Percentiles rank a stretch among this genome's conserved stretches.
These are phyloP conservation scores for Tortrix viridana DNA, from an alignment of 2,888 invertebrate species.

Conservation along the genomic window DNA sequence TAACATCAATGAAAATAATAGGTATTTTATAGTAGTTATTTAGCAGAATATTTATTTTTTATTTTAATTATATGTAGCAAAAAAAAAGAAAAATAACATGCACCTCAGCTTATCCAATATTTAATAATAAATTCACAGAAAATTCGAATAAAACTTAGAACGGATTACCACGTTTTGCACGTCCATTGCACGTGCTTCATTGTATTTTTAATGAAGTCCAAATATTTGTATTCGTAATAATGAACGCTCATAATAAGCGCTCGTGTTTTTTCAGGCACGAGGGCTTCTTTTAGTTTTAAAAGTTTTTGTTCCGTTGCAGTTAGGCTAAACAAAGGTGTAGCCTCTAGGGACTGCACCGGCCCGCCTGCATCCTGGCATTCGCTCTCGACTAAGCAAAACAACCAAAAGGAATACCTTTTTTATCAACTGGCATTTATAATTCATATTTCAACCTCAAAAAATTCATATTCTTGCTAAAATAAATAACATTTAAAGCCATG, in stretches of 20 bases:
- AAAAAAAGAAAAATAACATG: too few relatives aligned
- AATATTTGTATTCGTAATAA: background rate
- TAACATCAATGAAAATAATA: too few relatives aligned
- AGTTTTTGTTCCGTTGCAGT: conserved; percentile 13
- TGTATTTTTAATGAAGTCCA: background rate
- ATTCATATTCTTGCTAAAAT: too few relatives aligned
- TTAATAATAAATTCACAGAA: too few relatives aligned
- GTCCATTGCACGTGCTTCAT: background rate
- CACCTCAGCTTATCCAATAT: too few relatives aligned
- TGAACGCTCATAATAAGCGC: background rate
- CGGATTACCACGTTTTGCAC: too few relatives aligned
- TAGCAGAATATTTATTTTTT: too few relatives aligned
- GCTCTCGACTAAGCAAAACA: conserved; percentile 10
- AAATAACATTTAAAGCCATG: too few relatives aligned
- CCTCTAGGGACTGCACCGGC: conserved; percentile 12
- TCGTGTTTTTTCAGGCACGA: conserved; percentile 15
- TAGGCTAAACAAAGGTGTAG: conserved; percentile 20
- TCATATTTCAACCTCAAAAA: background rate
- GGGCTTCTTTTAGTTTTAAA: conserved; percentile 2
- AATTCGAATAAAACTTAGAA: too few relatives aligned
- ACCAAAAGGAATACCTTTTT: conserved; percentile 5
- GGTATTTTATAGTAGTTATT: too few relatives aligned
- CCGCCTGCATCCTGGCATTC: conserved; percentile 6
- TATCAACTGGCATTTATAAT: conserved; percentile 1
- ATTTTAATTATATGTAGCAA: too few relatives aligned